A percentile compares a stretch with the other conserved stretches of the same genome.
These are phyloP conservation scores for Taphrorychus bicolor DNA, from an alignment of 2,888 invertebrate species.

Conservation along the genomic window DNA sequence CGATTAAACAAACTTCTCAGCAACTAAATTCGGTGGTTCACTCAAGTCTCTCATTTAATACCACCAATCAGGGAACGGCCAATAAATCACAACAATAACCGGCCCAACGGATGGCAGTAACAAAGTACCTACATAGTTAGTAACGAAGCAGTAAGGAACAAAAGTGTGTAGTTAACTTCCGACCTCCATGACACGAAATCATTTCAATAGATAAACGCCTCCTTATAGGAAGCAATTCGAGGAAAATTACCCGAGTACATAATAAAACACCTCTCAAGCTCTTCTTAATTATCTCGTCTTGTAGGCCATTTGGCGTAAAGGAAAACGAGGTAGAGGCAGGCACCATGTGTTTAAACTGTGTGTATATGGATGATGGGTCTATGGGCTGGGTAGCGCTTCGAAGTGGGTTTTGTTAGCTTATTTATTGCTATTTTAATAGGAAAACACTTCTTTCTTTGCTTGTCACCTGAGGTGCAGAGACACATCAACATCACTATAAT, in stretches of 20 bases:
- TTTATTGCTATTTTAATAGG: no score
- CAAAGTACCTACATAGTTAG: background rate
- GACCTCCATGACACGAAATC: conserved; percentile 13
- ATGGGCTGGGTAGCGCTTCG: no score
- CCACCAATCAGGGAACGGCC: background rate
- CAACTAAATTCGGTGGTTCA: no score
- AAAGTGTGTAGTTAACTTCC: conserved; percentile 13
- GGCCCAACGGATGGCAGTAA: background rate
- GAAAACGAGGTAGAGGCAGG: conserved; percentile 5
- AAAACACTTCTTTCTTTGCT: no score
- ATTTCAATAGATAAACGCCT: conserved; percentile 24
- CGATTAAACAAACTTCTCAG: no score
- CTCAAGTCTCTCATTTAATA: no score
- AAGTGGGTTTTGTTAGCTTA: no score
- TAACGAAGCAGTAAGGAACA: background rate
- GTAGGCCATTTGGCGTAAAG: conserved; percentile 15
- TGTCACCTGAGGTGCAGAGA: no score
- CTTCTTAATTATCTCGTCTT: conserved; percentile 31
- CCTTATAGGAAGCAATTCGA: conserved; percentile 25
- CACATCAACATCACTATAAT: no score
- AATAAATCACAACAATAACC: background rate
- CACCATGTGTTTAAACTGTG: no score
- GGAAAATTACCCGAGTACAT: conserved; percentile 13
- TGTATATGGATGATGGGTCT: no score
- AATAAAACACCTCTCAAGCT: conserved; percentile 18